A percentile compares a stretch with the other conserved stretches of the same genome.
Evolutionary conservation across 1,140 invertebrate genomes (phyloP).

Genomic region (Drosophila sp.): DNA sequence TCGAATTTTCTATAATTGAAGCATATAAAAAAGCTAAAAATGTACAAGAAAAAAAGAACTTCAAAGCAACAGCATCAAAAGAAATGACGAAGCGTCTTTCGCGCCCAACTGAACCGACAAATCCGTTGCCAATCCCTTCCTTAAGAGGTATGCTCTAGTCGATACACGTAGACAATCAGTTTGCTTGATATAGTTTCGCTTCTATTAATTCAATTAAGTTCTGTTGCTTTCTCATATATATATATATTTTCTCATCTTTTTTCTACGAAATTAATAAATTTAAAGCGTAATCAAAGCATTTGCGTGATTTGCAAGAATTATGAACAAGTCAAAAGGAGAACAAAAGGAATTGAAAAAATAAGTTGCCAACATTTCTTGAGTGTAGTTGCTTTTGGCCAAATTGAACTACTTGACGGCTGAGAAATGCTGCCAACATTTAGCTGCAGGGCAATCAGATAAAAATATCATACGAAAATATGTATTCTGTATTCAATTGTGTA

Average conservation of each 20-base stretch:
- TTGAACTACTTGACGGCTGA: slow-evolving; percentile 55
- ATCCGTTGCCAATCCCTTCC: slow-evolving; percentile 8
- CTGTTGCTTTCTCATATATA: slow-evolving; percentile 36
- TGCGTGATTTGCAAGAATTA: slow-evolving; percentile 70
- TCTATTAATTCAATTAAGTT: slow-evolving; percentile 69
- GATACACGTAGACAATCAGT: neutral
- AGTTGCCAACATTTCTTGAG: slow-evolving; percentile 67
- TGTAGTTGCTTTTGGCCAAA: slow-evolving; percentile 43
- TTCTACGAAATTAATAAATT: slow-evolving; percentile 63
- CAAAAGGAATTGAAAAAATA: slow-evolving; percentile 23
- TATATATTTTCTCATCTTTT: slow-evolving; percentile 36
- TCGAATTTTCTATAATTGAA: slow-evolving; percentile 36
- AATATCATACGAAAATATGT: slow-evolving; percentile 2
- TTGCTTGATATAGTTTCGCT: slow-evolving; percentile 5
- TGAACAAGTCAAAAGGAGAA: slow-evolving; percentile 14
- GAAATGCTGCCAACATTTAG: slow-evolving; percentile 45
- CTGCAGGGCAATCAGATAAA: slow-evolving; percentile 45
- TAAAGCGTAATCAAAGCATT: slow-evolving; percentile 70
- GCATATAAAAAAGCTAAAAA: slow-evolving; percentile 23
- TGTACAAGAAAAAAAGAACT: slow-evolving; percentile 19
- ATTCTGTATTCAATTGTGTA: slow-evolving; percentile 15
- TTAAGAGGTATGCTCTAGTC: slow-evolving; percentile 6
- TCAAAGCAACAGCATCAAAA: slow-evolving; percentile 40
- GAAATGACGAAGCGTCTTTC: slow-evolving; percentile 11
- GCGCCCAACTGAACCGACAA: slow-evolving; percentile 6